Evolutionary conservation across 2,113 vertebrate genomes (phyloP).

Genomic region (Montifringilla adamsi): DNA sequence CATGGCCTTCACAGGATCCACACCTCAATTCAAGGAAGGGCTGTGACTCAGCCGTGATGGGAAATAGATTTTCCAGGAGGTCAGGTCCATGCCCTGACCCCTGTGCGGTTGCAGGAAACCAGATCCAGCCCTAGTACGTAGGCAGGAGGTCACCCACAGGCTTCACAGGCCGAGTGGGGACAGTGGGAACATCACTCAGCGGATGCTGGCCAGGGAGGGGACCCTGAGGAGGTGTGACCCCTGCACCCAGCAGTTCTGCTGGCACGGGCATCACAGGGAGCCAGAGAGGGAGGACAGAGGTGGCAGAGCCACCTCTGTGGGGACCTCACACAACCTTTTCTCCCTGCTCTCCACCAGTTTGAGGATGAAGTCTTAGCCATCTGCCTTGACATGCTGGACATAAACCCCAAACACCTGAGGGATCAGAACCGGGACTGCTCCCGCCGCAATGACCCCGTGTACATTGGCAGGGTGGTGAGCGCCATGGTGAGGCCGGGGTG

Average conservation of each 20-base stretch:
- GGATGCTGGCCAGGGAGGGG: accelerated
- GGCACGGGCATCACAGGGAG: not conserved
- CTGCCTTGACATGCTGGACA: conserved; percentile 82
- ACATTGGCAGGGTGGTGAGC: conserved; percentile 85
- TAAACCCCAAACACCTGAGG: conserved; percentile 82
- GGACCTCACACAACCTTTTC: not conserved
- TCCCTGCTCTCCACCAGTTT: conserved; percentile 70
- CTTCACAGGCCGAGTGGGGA: not conserved
- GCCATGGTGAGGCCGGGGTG: conserved; percentile 78
- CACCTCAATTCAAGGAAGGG: not conserved
- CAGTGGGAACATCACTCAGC: accelerated
- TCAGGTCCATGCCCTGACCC: not conserved
- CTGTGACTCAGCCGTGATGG: not conserved
- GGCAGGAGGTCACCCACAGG: not conserved
- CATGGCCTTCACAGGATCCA: accelerated
- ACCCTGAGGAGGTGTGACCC: not conserved
- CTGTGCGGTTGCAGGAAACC: not conserved
- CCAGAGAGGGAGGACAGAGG: not conserved
- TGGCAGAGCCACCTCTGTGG: not conserved
- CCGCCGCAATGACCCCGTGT: conserved; percentile 75
- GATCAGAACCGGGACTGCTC: conserved; percentile 76
- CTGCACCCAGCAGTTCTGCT: not conserved
- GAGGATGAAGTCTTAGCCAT: conserved; percentile 79
- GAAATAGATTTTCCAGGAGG: not conserved
- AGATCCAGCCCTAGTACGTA: accelerated